These are phyloP conservation scores for Pheosia tremula DNA, from an alignment of 2,888 invertebrate species.

Conservation along the genomic window DNA sequence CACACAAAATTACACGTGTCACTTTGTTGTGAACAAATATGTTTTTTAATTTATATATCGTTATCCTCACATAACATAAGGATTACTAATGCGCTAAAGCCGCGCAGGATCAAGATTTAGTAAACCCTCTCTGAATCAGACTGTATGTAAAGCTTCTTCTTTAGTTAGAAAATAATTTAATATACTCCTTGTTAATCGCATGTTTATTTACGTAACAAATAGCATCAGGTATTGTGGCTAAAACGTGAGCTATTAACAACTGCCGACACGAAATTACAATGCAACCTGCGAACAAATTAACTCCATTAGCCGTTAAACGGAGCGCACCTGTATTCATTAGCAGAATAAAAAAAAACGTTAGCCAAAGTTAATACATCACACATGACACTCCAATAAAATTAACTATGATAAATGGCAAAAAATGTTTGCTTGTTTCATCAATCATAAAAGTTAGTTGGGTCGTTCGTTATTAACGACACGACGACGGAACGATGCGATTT, in stretches of 20 bases:
- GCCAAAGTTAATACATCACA: conserved; percentile 60
- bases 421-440: conserved; percentile 69
- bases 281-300: conserved; percentile 37
- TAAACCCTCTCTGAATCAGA: too few species aligned
- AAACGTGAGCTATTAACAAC: conserved; percentile 26
- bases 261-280: conserved; percentile 26
- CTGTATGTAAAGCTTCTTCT: too few species aligned
- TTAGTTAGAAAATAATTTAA: too few species aligned
- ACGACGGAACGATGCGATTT: conserved; percentile 23
- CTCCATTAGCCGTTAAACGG: conserved; percentile 49
- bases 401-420: conserved; percentile 81
- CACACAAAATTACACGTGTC: too few species aligned
- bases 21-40: too few species aligned
- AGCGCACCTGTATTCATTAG: conserved; percentile 56
- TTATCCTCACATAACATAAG: too few species aligned
- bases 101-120: too few species aligned
- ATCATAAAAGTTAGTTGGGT: conserved; percentile 67
- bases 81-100: too few species aligned
- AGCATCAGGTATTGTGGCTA: conserved; percentile 6
- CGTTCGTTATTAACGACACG: conserved; percentile 48
- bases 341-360: conserved; percentile 46
- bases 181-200: too few species aligned
- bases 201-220: conserved; percentile 16
- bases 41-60: too few species aligned
- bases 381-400: conserved; percentile 78